Evolutionary conservation across 2,113 vertebrate species (phyloP).

Genomic region (Bolborhynchus lineola): DNA sequence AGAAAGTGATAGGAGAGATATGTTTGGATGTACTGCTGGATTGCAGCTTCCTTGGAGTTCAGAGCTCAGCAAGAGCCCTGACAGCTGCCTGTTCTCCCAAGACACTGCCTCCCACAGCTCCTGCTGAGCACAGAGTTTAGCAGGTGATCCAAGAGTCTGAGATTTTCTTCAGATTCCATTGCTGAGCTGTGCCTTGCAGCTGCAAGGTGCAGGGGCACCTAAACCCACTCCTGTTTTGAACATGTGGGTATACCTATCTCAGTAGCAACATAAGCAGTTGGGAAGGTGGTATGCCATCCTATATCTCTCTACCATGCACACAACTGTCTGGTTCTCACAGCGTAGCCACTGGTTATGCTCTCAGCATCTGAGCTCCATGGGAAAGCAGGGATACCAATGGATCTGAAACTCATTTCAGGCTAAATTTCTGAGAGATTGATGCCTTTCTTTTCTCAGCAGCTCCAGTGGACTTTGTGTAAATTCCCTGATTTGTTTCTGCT

Average conservation of each 20-base stretch:
- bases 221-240: neutral
- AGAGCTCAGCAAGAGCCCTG: neutral
- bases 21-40: neutral
- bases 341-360: neutral
- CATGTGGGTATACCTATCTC: neutral
- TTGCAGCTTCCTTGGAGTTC: accelerated
- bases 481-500: neutral
- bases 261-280: neutral
- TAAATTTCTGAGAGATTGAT: neutral
- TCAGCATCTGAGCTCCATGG: neutral
- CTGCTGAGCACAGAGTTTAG: neutral
- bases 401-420: neutral
- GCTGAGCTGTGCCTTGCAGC: neutral
- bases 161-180: neutral
- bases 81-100: accelerated
- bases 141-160: neutral
- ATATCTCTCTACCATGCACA: neutral
- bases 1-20: neutral
- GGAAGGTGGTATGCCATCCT: accelerated
- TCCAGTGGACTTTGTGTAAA: neutral
- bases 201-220: neutral
- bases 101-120: neutral
- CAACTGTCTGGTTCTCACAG: neutral
- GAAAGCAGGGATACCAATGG: neutral
- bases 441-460: neutral